Conservation (phyloP, 1,140 invertebrate genomes). For the Portunus trituberculatus region DNA sequence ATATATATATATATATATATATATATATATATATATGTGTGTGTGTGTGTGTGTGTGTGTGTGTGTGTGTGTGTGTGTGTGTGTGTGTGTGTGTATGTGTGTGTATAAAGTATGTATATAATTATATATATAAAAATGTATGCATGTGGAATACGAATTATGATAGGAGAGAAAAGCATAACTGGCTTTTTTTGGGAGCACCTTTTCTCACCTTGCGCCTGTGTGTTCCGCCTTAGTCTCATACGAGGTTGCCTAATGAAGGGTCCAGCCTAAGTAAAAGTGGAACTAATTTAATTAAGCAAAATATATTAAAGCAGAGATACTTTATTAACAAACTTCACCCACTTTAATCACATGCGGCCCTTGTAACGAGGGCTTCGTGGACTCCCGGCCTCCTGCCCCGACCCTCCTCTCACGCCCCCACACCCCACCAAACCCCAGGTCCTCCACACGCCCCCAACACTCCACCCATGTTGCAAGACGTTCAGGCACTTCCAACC, state of each 20-base stretch:
- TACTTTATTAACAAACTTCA: slow-evolving; percentile 16
- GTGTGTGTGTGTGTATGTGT: not conserved
- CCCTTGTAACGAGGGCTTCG: not conserved
- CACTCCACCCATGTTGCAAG: too few species aligned
- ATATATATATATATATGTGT: slow-evolving; percentile 59
- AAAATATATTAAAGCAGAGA: not conserved
- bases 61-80: slow-evolving; percentile 2
- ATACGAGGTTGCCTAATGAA: not conserved
- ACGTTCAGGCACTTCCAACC: too few species aligned
- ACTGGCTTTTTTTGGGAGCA: not conserved
- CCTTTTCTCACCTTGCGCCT: not conserved
- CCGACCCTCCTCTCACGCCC: not conserved
- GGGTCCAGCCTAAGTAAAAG: not conserved
- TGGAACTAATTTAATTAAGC: slow-evolving; percentile 24
- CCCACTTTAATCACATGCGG: slow-evolving; percentile 12
- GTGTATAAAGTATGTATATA: not conserved
- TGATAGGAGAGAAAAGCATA: too few species aligned
- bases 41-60: slow-evolving; percentile 35
- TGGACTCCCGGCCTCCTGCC: not conserved
- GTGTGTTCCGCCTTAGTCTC: not conserved
- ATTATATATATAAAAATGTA: not conserved
- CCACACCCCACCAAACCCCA: not conserved
- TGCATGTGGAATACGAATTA: not conserved
- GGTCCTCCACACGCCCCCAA: not conserved
- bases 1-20: slow-evolving; percentile 63